Evolutionary conservation across 2,113 vertebrate genomes (phyloP), one percentile per base, ranked within the genome.

Genomic region (Atractosteus spatula): DNA sequence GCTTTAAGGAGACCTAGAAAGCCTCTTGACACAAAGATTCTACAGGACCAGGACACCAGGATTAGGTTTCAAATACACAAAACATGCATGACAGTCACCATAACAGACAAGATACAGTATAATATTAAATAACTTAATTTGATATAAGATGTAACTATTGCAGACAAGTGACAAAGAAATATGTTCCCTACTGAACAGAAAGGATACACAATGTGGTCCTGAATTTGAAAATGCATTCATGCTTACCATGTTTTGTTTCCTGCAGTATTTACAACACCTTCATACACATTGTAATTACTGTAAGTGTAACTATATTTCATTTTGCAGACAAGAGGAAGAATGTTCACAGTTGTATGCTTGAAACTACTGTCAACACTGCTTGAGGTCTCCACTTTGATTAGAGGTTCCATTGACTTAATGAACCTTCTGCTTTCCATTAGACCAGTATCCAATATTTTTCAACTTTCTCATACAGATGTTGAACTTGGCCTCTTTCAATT

Each of bases 341-440:
- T 51, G 5, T 51, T 10, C 5, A 5, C 47, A 51, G 47, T 51
- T 51, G 47, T 51, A 51, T 51, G 47, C 47, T 7, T 51, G 47
- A 10, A 51, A 51, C 10, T 7, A 51, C 61, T 66, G 44, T 89
- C 90, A 91, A 93, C 91, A 92, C 87, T 90, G 91, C 90, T 91
- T 90, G 91, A 92, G 93, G 91, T 94, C 94, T 93, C 88, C 91
- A 88, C 91, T 94, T 95, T 93, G 96, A 98, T 98, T 95, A 94
- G 93, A 89, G 92, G 94, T 95, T 95, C 94, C 95, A 96, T 96
- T 93, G 94, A 93, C 94, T 95, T 96, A 97, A 96, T 96, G 95
- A 96, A 95, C 85, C 84, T 86, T 92, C 87, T 90, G 90, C 86
- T 92, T 91, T 85, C 89, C 91, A 91, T 94, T 90, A 90, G 91